A percentile compares a stretch with the other conserved stretches of the same genome.
phyloP scores from a whole-genome alignment of 2,797 vertebrate genomes.

The Spheniscus humboldti region DNA sequence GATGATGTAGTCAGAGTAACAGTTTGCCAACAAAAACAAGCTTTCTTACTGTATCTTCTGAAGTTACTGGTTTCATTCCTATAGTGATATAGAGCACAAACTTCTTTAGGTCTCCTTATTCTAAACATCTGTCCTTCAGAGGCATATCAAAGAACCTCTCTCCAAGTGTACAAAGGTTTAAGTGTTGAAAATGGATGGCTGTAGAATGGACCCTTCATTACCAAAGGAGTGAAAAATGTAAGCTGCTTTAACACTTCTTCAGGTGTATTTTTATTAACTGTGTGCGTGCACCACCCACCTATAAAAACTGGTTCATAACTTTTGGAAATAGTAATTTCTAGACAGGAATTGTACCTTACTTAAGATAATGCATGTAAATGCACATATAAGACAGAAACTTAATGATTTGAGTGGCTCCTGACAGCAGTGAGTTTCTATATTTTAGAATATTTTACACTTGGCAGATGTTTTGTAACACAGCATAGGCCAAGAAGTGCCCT shows the following conservation, averaged over 20 bases:
- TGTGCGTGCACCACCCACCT: background rate
- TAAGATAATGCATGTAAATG: background rate
- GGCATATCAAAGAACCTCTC: background rate
- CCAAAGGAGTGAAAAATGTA: background rate
- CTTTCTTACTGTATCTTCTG: background rate
- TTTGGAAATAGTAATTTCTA: background rate
- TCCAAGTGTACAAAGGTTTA: background rate
- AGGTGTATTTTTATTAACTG: background rate
- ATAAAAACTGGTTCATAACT: background rate
- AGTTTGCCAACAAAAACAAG: constrained; percentile 9
- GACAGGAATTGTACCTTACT: background rate
- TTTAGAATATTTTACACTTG: background rate
- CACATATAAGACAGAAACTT: background rate
- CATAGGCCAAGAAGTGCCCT: background rate
- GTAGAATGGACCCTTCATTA: background rate
- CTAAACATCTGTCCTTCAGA: background rate
- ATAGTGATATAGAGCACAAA: background rate
- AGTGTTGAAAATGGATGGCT: background rate
- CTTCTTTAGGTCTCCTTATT: background rate
- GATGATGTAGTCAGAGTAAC: background rate
- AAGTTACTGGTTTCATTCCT: constrained; percentile 23
- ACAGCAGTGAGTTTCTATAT: background rate
- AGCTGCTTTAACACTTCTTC: background rate
- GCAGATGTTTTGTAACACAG: background rate
- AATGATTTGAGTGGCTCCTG: background rate